Evolutionary conservation across 2,888 invertebrate genomes (phyloP).

Genomic region (Emesis furor): DNA sequence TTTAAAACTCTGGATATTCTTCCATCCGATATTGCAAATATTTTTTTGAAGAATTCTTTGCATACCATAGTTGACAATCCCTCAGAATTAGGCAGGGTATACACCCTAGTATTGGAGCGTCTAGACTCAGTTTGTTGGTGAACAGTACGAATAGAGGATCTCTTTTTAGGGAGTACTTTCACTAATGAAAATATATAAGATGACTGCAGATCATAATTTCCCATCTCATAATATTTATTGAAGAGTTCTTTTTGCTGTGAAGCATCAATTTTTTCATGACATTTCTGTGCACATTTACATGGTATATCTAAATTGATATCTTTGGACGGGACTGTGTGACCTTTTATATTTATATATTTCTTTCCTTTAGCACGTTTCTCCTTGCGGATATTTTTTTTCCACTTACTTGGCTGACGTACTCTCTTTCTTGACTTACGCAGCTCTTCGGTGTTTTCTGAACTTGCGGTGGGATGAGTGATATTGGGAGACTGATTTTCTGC

Average conservation of each 20-base stretch:
- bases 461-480: too few relatives aligned
- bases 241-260: conserved; percentile 5
- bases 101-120: conserved; percentile 49
- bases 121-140: conserved; percentile 38
- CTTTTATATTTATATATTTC: too few relatives aligned
- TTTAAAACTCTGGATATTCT: conserved; percentile 50
- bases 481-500: too few relatives aligned
- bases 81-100: conserved; percentile 37
- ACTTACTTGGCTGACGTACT: too few relatives aligned
- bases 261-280: not conserved
- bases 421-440: too few relatives aligned
- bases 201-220: conserved; percentile 46
- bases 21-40: conserved; percentile 57
- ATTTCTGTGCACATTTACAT: not conserved
- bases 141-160: conserved; percentile 10
- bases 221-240: conserved; percentile 41
- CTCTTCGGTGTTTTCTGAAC: too few relatives aligned
- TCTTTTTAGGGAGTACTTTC: conserved; percentile 44
- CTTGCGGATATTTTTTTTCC: too few relatives aligned
- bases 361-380: too few relatives aligned
- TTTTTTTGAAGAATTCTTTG: conserved; percentile 52
- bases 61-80: conserved; percentile 36
- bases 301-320: too few relatives aligned
- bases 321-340: too few relatives aligned
- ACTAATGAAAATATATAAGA: conserved; percentile 51